Conservation (phyloP, 2,797 vertebrate genomes). For the Clarias platycephalus region DNA sequence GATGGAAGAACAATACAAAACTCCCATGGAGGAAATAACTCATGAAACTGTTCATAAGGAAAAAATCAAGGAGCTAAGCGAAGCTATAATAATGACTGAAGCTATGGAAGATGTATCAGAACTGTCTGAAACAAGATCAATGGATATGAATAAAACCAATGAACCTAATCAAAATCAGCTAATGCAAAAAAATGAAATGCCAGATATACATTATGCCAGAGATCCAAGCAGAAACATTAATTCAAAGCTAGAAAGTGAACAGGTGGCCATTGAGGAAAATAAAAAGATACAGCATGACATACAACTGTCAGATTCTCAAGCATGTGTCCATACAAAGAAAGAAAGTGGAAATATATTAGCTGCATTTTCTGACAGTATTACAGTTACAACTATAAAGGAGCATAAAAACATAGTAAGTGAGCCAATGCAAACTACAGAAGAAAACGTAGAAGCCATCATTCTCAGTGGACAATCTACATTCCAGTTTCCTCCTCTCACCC, state of each 20-base stretch:
- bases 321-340: constrained; percentile 16
- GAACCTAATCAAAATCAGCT: constrained; percentile 31
- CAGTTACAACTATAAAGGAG: constrained; percentile 41
- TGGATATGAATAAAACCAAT: constrained; percentile 18
- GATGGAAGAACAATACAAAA: constrained; percentile 36
- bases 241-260: constrained; percentile 29
- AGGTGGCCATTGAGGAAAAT: constrained; percentile 15
- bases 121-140: background rate
- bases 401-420: constrained; percentile 24
- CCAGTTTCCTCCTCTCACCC: constrained; percentile 68
- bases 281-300: constrained; percentile 32
- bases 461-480: constrained; percentile 45
- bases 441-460: constrained; percentile 35
- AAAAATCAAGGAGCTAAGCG: constrained; percentile 23
- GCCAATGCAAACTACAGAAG: constrained; percentile 32
- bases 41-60: constrained; percentile 36
- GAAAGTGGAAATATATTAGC: constrained; percentile 35
- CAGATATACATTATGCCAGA: constrained; percentile 15
- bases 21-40: constrained; percentile 34
- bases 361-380: constrained; percentile 30
- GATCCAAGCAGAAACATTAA: constrained; percentile 10
- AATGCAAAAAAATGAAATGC: constrained; percentile 25
- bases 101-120: constrained; percentile 36
- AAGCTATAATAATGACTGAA: constrained; percentile 21
- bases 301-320: constrained; percentile 28